Evolutionary conservation across 2,113 vertebrate species (phyloP).

Genomic region (Vireo altiloquus): DNA sequence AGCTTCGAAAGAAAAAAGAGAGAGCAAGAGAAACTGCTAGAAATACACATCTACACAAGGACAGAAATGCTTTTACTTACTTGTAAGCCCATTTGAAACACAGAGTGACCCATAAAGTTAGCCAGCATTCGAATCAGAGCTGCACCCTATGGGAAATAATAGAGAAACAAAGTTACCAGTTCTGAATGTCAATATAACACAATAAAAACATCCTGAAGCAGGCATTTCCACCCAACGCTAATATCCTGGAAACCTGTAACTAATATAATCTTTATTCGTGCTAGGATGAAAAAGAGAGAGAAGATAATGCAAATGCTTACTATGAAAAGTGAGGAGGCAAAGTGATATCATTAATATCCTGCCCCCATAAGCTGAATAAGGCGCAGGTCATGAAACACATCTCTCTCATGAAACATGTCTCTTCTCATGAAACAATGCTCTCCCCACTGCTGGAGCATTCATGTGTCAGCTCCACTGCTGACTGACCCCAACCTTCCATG

Average conservation of each 20-base stretch:
- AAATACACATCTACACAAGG: background rate
- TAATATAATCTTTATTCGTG: background rate
- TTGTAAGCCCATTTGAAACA: conserved; percentile 93
- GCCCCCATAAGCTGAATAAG: background rate
- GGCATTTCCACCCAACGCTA: background rate
- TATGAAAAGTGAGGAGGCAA: background rate
- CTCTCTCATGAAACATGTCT: too few species aligned
- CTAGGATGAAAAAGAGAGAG: background rate
- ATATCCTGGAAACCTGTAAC: background rate
- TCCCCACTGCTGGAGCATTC: background rate
- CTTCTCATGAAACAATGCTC: too few species aligned
- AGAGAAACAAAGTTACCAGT: background rate
- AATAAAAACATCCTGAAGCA: background rate
- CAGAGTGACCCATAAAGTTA: conserved; percentile 92
- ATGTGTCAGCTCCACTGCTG: background rate
- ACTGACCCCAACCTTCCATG: background rate
- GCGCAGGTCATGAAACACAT: background rate
- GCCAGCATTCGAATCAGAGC: conserved; percentile 98
- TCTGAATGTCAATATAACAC: background rate
- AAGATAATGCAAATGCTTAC: background rate
- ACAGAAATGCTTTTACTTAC: conserved; percentile 79
- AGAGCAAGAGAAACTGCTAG: background rate
- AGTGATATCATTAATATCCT: background rate
- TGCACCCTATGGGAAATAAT: conserved; percentile 81
- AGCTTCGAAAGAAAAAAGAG: background rate